These are phyloP conservation scores for Drosophila triauraria DNA, from an alignment of 1,140 invertebrate genomes.

Conservation along the genomic window DNA sequence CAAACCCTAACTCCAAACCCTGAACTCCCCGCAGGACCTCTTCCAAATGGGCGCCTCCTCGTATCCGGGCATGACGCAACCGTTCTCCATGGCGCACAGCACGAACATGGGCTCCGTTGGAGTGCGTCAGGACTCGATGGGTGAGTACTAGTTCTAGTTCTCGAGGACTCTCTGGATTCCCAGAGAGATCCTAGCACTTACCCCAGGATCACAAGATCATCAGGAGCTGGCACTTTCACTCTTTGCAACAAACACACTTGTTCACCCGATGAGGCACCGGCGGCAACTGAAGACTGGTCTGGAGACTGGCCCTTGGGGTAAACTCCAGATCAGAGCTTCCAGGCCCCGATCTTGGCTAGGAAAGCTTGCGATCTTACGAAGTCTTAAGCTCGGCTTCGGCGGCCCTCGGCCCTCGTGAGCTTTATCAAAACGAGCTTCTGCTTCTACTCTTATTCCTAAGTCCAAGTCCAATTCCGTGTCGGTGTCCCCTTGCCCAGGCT, in stretches of 20 bases:
- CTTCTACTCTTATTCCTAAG: background rate
- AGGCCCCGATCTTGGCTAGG: background rate
- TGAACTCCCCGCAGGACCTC: conserved; percentile 72
- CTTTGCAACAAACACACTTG: background rate
- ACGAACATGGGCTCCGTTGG: conserved; percentile 95
- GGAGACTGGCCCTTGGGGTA: background rate
- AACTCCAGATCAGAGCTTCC: background rate
- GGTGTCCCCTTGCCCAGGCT: background rate
- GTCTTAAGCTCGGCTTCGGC: background rate
- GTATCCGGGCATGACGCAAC: conserved; percentile 96
- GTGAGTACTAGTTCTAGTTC: conserved; percentile 86
- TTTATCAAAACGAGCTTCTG: background rate
- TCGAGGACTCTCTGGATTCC: background rate
- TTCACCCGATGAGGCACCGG: background rate
- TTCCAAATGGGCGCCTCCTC: conserved; percentile 95
- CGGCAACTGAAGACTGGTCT: background rate
- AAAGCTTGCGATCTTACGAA: conserved; percentile 2
- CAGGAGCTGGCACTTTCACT: background rate
- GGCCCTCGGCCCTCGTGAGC: background rate
- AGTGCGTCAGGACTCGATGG: conserved; percentile 96
- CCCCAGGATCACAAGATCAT: background rate
- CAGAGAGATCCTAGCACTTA: background rate
- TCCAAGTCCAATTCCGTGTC: background rate
- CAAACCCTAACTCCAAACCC: background rate
- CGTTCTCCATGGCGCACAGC: conserved; percentile 96